phyloP scores from a whole-genome alignment of 2,113 vertebrate genomes.

The Gasterosteus nipponicus region DNA sequence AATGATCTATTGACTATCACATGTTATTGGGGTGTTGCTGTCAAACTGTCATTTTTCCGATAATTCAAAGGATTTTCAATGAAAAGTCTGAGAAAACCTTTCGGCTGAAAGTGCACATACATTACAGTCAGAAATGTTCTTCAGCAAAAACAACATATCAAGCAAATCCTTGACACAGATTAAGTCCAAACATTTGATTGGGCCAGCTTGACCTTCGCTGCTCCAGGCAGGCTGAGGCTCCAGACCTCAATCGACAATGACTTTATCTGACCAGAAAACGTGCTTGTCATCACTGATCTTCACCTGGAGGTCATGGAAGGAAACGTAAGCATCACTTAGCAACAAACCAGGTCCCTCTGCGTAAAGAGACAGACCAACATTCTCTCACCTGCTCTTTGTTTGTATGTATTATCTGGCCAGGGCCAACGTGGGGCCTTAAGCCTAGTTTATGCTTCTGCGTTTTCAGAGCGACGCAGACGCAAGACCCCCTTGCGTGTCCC shows the following conservation, averaged over 20 bases:
- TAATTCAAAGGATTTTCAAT: background rate
- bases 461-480: no score
- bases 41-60: background rate
- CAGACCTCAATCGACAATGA: constrained; percentile 1
- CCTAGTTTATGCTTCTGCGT: no score
- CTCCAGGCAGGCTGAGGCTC: background rate
- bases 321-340: background rate
- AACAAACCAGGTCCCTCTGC: background rate
- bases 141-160: background rate
- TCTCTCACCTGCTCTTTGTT: constrained; percentile 4
- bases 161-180: background rate
- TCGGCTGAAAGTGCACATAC: background rate
- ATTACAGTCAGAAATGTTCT: background rate
- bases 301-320: constrained; percentile 16
- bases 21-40: background rate
- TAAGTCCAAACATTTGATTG: background rate
- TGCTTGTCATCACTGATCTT: constrained; percentile 8
- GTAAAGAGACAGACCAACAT: background rate
- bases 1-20: background rate
- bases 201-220: background rate
- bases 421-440: background rate
- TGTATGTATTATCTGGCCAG: constrained; percentile 19
- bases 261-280: constrained; percentile 31
- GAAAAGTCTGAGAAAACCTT: background rate
- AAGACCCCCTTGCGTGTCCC: no score